phyloP scores from a whole-genome alignment of 2,888 invertebrate genomes.

The Slavum lentiscoides region DNA sequence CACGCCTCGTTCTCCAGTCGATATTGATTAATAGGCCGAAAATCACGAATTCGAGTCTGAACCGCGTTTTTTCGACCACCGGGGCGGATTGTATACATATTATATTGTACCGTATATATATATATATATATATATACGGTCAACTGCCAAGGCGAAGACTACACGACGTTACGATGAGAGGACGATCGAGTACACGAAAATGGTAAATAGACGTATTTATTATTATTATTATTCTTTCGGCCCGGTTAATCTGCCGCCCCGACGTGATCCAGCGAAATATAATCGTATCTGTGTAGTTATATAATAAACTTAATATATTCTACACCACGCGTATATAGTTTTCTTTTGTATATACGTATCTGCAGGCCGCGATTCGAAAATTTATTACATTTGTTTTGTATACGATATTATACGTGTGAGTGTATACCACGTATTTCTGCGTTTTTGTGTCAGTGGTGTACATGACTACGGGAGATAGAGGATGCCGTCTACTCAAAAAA shows the following conservation, averaged over 20 bases:
- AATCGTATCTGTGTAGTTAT: constrained; percentile 2
- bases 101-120: too few relatives aligned
- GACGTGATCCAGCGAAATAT: constrained; percentile 31
- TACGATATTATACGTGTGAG: neutral
- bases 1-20: neutral
- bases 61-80: constrained; percentile 3
- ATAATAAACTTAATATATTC: constrained; percentile 25
- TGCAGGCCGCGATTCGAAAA: neutral
- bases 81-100: neutral
- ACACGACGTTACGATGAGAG: neutral
- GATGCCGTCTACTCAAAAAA: too few relatives aligned
- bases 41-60: neutral
- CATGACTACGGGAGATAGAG: too few relatives aligned
- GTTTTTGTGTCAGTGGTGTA: too few relatives aligned
- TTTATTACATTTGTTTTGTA: neutral
- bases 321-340: neutral
- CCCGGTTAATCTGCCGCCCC: constrained; percentile 1
- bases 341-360: neutral
- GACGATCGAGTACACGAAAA: constrained; percentile 1
- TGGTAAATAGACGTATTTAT: neutral
- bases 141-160: neutral
- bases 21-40: constrained; percentile 11
- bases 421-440: too few relatives aligned
- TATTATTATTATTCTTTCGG: neutral
- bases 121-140: too few relatives aligned